Conservation (phyloP, 1,140 invertebrate species). For the Hetaerina americana region DNA sequence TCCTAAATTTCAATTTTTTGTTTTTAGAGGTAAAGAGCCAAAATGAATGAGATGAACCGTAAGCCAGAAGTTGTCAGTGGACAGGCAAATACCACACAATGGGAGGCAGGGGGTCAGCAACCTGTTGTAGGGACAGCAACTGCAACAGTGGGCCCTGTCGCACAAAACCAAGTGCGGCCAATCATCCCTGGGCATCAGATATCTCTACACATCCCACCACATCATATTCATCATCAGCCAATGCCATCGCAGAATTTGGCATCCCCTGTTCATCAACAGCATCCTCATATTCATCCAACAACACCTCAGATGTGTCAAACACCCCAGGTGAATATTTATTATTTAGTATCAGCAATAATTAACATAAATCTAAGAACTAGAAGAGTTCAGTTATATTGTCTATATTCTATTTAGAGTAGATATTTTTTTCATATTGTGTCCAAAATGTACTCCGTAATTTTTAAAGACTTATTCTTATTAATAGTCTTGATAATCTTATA, state of each 20-base stretch:
- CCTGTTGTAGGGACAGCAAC: background rate
- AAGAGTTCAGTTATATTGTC: too few species aligned
- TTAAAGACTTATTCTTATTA: too few species aligned
- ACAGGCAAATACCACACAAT: background rate
- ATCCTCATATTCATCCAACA: conserved; percentile 13
- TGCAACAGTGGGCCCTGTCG: background rate
- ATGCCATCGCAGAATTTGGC: conserved; percentile 25
- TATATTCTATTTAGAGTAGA: too few species aligned
- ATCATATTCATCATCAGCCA: conserved; percentile 6
- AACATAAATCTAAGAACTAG: too few species aligned
- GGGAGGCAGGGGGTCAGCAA: background rate
- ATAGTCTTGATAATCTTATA: too few species aligned
- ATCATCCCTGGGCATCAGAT: background rate
- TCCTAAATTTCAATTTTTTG: background rate
- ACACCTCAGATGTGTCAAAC: conserved; percentile 28
- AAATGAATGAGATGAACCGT: conserved; percentile 35
- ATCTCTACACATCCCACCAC: background rate
- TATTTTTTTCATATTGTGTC: too few species aligned
- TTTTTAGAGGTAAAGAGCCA: conserved; percentile 8
- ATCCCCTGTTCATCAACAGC: conserved; percentile 25
- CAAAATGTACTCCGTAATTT: too few species aligned
- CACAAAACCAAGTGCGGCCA: background rate
- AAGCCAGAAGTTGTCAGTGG: conserved; percentile 30
- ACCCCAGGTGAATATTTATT: conserved; percentile 28
- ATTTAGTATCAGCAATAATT: too few species aligned